phyloP scores from a whole-genome alignment of 1,140 invertebrate genomes.

The Adoxophyes honmai region DNA sequence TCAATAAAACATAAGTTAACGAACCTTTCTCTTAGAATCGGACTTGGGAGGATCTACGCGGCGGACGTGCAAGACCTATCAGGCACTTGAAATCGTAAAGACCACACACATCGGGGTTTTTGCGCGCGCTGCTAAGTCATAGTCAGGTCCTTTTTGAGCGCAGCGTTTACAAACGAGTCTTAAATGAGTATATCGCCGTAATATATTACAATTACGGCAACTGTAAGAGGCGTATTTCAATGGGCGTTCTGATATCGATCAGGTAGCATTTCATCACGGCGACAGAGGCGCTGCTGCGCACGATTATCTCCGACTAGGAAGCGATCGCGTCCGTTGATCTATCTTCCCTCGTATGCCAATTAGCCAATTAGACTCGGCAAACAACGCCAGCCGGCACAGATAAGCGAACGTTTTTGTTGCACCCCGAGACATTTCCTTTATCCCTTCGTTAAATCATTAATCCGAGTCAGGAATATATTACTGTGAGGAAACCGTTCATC shows the following conservation, averaged over 20 bases:
- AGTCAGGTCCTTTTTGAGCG: conserved; percentile 25
- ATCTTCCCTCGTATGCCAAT: conserved; percentile 64
- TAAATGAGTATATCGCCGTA: conserved; percentile 29
- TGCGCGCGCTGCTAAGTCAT: conserved; percentile 25
- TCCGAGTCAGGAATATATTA: conserved; percentile 13
- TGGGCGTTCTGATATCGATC: conserved; percentile 57
- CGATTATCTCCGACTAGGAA: conserved; percentile 62
- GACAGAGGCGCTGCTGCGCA: conserved; percentile 36
- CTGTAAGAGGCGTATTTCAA: conserved; percentile 54
- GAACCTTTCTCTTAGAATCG: not conserved
- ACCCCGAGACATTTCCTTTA: conserved; percentile 40
- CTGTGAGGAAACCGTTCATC: not conserved
- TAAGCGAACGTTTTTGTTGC: conserved; percentile 52
- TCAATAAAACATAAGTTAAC: conserved; percentile 14
- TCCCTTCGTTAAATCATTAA: conserved; percentile 18
- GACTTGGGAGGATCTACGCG: not conserved
- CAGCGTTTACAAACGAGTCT: conserved; percentile 28
- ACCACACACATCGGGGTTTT: conserved; percentile 35
- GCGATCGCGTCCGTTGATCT: conserved; percentile 61
- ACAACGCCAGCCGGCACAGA: conserved; percentile 48
- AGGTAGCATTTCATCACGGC: conserved; percentile 55
- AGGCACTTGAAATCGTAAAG: conserved; percentile 18
- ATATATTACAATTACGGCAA: conserved; percentile 40
- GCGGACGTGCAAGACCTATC: conserved; percentile 25
- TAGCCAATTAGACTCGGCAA: conserved; percentile 68